These are phyloP conservation scores for Gambusia yucatana DNA, from an alignment of 2,797 vertebrate species.

Conservation along the genomic window DNA sequence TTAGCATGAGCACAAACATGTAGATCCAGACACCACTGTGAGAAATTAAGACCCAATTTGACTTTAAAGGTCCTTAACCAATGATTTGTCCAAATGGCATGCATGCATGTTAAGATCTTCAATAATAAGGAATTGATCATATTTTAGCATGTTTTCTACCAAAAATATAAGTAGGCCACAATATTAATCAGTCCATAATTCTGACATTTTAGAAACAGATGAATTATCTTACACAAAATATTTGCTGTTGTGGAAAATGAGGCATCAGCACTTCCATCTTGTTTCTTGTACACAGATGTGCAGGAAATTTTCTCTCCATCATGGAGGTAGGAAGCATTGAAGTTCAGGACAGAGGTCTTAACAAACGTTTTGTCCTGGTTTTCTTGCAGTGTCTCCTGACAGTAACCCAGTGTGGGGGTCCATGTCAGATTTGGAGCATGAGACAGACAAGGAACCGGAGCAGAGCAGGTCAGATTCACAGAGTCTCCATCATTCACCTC, in stretches of 20 bases:
- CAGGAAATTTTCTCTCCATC: constrained; percentile 47
- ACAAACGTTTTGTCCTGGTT: constrained; percentile 38
- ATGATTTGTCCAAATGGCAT: no score
- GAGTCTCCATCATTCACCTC: constrained; percentile 40
- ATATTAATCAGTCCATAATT: background rate
- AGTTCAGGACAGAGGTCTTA: constrained; percentile 46
- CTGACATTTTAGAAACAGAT: background rate
- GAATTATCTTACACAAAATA: constrained; percentile 48
- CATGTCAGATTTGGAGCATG: constrained; percentile 46
- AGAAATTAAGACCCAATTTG: no score
- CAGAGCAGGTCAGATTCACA: constrained; percentile 55
- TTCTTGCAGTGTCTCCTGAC: constrained; percentile 26
- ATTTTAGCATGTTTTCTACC: no score
- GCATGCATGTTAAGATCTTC: no score
- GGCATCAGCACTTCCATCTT: constrained; percentile 14
- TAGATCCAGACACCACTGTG: no score
- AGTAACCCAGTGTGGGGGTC: constrained; percentile 37
- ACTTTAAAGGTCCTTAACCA: no score
- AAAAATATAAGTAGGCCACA: no score
- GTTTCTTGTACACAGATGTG: constrained; percentile 42
- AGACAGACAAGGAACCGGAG: constrained; percentile 46
- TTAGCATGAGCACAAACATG: no score
- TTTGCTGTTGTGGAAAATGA: background rate
- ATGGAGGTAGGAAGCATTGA: constrained; percentile 53
- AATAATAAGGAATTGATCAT: no score